phyloP scores from a whole-genome alignment of 2,888 invertebrate genomes.

The Campoplex capitator region DNA sequence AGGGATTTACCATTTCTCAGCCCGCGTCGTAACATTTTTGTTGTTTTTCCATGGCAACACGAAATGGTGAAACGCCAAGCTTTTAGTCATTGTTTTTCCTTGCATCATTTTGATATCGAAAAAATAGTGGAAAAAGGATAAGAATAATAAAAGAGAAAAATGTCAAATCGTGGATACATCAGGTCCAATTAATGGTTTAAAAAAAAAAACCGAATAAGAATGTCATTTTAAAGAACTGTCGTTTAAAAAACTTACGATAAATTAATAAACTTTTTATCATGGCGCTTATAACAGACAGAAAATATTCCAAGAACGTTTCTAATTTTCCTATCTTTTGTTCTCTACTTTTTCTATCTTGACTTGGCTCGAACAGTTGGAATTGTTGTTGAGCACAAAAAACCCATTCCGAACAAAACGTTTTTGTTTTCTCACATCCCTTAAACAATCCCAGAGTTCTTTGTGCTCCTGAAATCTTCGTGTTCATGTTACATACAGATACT shows the following conservation, averaged over 20 bases:
- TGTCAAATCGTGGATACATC: background rate
- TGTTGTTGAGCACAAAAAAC: background rate
- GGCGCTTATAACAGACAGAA: background rate
- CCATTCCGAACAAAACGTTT: conserved; percentile 13
- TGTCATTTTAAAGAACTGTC: background rate
- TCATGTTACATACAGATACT: background rate
- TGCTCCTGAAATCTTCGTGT: conserved; percentile 8
- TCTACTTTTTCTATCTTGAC: background rate
- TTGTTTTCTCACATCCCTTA: conserved; percentile 50
- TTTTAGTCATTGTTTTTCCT: background rate
- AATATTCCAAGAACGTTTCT: background rate
- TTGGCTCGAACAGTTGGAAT: conserved; percentile 9
- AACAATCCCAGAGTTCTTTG: background rate
- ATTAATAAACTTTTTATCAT: background rate
- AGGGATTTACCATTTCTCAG: conserved; percentile 3
- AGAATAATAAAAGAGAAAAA: background rate
- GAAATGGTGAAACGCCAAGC: background rate
- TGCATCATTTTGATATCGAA: background rate
- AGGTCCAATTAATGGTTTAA: background rate
- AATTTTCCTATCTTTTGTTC: background rate
- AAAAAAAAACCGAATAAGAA: background rate
- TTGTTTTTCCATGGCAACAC: background rate
- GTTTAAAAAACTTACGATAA: background rate
- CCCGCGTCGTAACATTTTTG: background rate
- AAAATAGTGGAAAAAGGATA: background rate